phyloP scores from a whole-genome alignment of 2,797 vertebrate genomes.

The Garrulus glandarius region DNA sequence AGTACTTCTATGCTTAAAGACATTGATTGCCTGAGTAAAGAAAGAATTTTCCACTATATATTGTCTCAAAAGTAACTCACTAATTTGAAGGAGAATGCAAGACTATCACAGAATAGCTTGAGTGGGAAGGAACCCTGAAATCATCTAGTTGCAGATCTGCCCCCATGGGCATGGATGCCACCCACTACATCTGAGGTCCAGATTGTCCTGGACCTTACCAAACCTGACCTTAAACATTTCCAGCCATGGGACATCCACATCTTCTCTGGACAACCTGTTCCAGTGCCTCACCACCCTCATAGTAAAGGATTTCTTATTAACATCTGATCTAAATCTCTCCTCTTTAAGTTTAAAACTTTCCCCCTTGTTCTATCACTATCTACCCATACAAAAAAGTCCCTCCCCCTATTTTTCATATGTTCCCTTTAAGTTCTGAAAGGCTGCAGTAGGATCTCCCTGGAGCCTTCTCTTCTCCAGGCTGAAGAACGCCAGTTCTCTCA shows the following conservation, averaged over 20 bases:
- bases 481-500: background rate
- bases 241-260: background rate
- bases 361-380: background rate
- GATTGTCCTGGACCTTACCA: background rate
- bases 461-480: background rate
- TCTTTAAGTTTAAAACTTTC: background rate
- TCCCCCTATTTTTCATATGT: background rate
- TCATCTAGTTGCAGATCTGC: background rate
- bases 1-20: background rate
- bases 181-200: background rate
- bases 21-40: background rate
- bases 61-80: background rate
- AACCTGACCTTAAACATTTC: background rate
- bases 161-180: background rate
- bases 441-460: background rate
- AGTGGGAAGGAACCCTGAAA: background rate
- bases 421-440: background rate
- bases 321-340: background rate
- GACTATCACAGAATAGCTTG: background rate
- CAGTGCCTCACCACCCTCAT: background rate
- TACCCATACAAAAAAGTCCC: background rate
- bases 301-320: background rate
- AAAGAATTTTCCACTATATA: background rate
- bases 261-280: background rate
- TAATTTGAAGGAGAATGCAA: background rate